Conservation (phyloP, 1,140 invertebrate genomes). For the Coptotermes formosanus region DNA sequence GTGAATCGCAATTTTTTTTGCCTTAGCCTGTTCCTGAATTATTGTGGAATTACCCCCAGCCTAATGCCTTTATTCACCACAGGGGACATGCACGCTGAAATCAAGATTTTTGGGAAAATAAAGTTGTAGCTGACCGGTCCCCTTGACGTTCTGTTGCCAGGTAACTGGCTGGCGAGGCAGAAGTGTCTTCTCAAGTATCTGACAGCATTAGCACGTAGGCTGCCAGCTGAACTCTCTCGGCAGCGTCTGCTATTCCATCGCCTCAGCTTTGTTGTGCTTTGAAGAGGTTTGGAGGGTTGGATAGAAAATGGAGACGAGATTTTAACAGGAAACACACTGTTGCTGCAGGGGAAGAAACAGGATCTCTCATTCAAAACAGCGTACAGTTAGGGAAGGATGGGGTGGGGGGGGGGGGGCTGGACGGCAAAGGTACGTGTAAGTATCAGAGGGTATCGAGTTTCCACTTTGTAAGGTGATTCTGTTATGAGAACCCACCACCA, state of each 20-base stretch:
- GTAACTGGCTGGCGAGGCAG: too few relatives aligned
- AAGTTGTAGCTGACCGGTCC: too few relatives aligned
- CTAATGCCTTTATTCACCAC: too few relatives aligned
- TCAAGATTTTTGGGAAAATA: too few relatives aligned
- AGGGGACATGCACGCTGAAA: too few relatives aligned
- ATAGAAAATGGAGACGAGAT: constrained; percentile 5
- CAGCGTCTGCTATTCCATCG: background rate
- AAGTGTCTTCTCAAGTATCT: too few relatives aligned
- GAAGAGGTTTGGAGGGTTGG: background rate
- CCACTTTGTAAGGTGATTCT: background rate
- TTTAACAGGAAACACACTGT: background rate
- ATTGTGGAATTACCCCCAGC: too few relatives aligned
- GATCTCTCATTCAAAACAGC: background rate
- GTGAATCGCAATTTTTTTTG: too few relatives aligned
- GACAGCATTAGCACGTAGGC: too few relatives aligned
- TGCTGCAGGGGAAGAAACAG: background rate
- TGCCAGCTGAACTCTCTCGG: background rate
- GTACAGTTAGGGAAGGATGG: background rate
- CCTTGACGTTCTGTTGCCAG: too few relatives aligned
- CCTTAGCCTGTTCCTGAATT: too few relatives aligned
- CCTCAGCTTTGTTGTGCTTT: background rate
- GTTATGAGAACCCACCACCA: background rate
- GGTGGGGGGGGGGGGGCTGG: background rate
- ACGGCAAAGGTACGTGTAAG: background rate
- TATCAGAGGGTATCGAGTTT: background rate